Percentiles rank a stretch among this genome's conserved stretches.
phyloP scores from a whole-genome alignment of 2,888 invertebrate genomes.

The Oscheius sp. region DNA sequence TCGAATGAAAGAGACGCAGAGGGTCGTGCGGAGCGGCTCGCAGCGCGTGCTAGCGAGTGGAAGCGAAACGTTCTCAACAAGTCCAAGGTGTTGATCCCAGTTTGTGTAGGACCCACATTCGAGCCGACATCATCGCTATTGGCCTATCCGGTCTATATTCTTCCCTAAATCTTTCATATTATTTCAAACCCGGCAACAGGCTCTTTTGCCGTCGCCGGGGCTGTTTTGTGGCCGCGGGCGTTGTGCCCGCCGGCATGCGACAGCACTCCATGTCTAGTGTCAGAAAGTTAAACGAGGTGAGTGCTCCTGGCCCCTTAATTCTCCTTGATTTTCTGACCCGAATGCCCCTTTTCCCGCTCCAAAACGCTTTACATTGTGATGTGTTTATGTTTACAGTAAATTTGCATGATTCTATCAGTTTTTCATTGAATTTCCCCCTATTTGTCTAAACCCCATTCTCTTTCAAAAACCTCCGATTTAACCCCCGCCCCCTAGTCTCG shows the following conservation, averaged over 20 bases:
- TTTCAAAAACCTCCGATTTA: too few species aligned
- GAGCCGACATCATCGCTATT: constrained; percentile 17
- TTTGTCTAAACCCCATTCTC: too few species aligned
- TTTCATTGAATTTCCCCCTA: background rate
- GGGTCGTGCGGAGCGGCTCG: constrained; percentile 61
- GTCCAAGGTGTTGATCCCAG: constrained; percentile 31
- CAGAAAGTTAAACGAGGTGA: constrained; percentile 70
- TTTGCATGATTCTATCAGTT: background rate
- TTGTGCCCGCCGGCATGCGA: constrained; percentile 62
- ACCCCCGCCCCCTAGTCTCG: too few species aligned
- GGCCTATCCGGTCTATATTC: constrained; percentile 26
- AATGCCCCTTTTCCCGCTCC: background rate
- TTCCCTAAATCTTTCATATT: constrained; percentile 22
- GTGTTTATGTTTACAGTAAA: background rate
- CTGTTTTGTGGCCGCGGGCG: constrained; percentile 44
- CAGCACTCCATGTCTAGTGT: constrained; percentile 71
- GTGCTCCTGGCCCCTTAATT: background rate
- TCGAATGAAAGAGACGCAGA: constrained; percentile 42
- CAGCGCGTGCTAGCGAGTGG: constrained; percentile 60
- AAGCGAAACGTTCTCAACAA: constrained; percentile 44
- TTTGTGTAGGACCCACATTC: constrained; percentile 33
- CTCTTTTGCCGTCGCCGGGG: constrained; percentile 24
- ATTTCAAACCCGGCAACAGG: constrained; percentile 16
- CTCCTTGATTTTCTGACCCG: background rate
- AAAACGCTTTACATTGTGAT: background rate